Evolutionary conservation across 2,113 vertebrate species (phyloP).

Genomic region (Entomyzon cyanotis): DNA sequence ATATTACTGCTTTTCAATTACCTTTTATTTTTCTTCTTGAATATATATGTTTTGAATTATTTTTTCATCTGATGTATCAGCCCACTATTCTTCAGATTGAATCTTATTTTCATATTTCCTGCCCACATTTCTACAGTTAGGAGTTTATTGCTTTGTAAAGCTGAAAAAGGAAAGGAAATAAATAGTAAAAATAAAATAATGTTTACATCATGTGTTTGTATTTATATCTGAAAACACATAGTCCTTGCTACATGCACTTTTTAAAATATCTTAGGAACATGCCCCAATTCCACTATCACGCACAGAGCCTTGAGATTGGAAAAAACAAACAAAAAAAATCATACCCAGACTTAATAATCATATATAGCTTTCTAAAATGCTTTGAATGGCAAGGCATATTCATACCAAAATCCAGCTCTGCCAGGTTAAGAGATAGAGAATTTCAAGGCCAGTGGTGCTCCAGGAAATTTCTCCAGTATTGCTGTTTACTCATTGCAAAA

Average conservation of each 20-base stretch:
- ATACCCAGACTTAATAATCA: neutral
- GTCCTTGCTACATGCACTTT: neutral
- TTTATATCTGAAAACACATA: neutral
- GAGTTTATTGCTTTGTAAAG: constrained; percentile 16
- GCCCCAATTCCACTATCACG: neutral
- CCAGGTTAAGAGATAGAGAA: neutral
- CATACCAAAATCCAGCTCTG: neutral
- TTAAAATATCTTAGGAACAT: neutral
- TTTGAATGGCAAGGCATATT: neutral
- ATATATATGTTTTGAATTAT: constrained; percentile 59
- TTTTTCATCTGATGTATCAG: constrained; percentile 33
- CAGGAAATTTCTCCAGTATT: neutral
- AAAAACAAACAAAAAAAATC: neutral
- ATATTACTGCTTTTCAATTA: neutral
- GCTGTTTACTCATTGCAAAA: neutral
- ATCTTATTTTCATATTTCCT: constrained; percentile 55
- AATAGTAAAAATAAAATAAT: neutral
- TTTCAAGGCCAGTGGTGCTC: neutral
- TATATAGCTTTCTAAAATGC: neutral
- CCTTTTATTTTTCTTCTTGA: neutral
- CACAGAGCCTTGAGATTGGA: neutral
- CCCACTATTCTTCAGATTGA: neutral
- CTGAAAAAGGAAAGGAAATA: neutral
- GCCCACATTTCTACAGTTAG: neutral
- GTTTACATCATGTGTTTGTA: neutral